Evolutionary conservation across 2,888 invertebrate genomes (phyloP).

Genomic region (Lithodes maja): DNA sequence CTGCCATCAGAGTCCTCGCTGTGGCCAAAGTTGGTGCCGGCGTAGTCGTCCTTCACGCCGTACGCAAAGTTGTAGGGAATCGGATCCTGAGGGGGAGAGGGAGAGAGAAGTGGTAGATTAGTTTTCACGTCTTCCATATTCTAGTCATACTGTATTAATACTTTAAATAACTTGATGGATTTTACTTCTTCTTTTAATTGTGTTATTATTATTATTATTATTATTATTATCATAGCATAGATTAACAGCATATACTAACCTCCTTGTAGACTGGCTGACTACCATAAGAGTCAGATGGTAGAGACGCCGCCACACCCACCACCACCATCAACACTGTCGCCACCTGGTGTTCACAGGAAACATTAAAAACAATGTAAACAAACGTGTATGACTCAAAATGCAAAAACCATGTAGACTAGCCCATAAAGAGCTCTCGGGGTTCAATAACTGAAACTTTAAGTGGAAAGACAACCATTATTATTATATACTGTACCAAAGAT

Average conservation of each 20-base stretch:
- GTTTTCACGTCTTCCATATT: no score
- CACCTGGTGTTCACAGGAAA: constrained; percentile 6
- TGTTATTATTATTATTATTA: no score
- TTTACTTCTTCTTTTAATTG: no score
- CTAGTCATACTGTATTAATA: no score
- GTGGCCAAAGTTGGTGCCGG: constrained; percentile 66
- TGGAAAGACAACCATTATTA: no score
- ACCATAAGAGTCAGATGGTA: constrained; percentile 32
- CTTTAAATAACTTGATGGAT: no score
- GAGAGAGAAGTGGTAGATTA: background rate
- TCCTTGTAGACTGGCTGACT: constrained; percentile 29
- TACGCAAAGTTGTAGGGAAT: constrained; percentile 63
- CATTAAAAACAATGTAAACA: no score
- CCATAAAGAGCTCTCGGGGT: no score
- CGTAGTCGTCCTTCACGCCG: constrained; percentile 65
- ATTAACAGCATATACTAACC: background rate
- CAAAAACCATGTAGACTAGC: no score
- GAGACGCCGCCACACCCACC: constrained; percentile 20
- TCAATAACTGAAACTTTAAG: no score
- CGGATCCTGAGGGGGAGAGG: constrained; percentile 31
- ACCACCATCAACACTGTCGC: constrained; percentile 16
- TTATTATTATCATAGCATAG: background rate
- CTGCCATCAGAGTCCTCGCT: constrained; percentile 64
- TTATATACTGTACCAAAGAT: no score
- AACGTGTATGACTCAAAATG: no score